phyloP scores from a whole-genome alignment of 1,140 invertebrate genomes.

The Trichomalopsis sarcophagae region DNA sequence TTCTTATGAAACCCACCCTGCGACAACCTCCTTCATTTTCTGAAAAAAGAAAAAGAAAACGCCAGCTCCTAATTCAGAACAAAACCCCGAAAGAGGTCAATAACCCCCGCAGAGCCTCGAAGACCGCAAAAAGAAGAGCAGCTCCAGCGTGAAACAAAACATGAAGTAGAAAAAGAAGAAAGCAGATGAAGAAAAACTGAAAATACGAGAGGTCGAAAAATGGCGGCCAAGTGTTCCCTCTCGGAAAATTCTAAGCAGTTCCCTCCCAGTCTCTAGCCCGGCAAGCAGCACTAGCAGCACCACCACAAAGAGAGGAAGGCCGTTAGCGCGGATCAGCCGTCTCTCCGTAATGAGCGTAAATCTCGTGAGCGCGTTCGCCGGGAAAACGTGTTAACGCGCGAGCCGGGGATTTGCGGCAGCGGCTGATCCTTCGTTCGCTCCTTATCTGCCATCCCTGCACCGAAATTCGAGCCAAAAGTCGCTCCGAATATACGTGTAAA shows the following conservation, averaged over 20 bases:
- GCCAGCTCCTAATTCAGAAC: neutral
- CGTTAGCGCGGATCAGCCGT: conserved; percentile 28
- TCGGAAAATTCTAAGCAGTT: conserved; percentile 40
- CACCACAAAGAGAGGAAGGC: conserved; percentile 6
- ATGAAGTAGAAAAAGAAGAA: neutral
- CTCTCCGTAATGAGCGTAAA: conserved; percentile 44
- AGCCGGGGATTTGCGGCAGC: neutral
- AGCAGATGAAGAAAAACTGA: neutral
- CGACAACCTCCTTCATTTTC: neutral
- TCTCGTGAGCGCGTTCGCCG: conserved; percentile 17
- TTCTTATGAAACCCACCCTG: neutral
- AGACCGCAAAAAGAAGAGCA: neutral
- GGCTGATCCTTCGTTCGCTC: neutral
- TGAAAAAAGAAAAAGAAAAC: neutral
- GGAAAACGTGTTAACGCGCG: conserved; percentile 23
- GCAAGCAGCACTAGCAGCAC: neutral
- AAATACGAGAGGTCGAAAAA: neutral
- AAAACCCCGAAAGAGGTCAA: conserved; percentile 1
- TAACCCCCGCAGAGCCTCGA: neutral
- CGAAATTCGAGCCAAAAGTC: neutral
- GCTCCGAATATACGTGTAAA: neutral
- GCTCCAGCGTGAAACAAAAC: neutral
- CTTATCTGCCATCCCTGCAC: neutral
- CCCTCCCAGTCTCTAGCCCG: neutral
- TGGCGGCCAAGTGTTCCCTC: neutral